A percentile compares a stretch with the other conserved stretches of the same genome.
Conservation (phyloP, 2,113 vertebrate genomes). For the Loxodonta africana region DNA sequence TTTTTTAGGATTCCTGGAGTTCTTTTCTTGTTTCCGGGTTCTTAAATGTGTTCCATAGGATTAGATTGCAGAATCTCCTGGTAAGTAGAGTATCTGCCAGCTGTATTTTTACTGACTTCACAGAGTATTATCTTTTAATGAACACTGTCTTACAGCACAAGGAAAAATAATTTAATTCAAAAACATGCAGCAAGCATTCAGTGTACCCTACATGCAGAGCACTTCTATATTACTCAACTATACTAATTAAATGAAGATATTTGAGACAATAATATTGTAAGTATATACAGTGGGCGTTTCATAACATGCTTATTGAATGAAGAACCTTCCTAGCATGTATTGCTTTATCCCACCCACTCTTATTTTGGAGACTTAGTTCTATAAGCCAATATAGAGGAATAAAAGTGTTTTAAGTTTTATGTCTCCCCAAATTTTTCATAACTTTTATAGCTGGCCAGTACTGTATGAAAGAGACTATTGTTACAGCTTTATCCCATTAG, state of each 20-base stretch:
- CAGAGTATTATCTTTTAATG: not conserved
- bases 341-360: not conserved
- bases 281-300: not conserved
- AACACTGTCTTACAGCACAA: not conserved
- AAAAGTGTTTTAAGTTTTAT: constrained; percentile 32
- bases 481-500: not conserved
- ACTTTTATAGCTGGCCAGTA: not conserved
- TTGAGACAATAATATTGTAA: not conserved
- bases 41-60: not conserved
- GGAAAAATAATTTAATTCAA: not conserved
- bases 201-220: not conserved
- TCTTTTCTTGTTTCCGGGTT: not conserved
- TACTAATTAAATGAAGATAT: not conserved
- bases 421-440: not conserved
- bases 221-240: not conserved
- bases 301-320: constrained; percentile 41
- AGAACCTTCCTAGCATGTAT: not conserved
- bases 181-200: not conserved
- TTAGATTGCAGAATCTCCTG: not conserved
- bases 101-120: not conserved
- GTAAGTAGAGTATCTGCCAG: not conserved
- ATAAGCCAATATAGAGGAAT: not conserved
- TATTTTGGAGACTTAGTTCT: not conserved
- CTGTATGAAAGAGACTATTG: not conserved
- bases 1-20: not conserved